Conservation (phyloP, 2,888 invertebrate species). For the Nebria brevicollis region DNA sequence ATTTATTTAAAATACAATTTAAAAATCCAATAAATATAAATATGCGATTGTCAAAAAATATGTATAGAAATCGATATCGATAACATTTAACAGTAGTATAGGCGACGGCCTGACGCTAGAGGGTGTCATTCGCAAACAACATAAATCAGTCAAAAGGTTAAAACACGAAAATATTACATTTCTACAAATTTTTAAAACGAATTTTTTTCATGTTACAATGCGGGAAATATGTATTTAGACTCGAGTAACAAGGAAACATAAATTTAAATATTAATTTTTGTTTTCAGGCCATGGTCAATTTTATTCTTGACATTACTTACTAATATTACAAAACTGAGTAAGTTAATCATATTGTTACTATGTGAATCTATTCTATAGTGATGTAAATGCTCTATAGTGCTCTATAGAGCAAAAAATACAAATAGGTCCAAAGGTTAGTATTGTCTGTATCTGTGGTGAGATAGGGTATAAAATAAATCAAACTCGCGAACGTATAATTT, state of each 20-base stretch:
- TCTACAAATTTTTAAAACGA: conserved; percentile 10
- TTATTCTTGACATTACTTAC: no score
- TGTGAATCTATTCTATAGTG: no score
- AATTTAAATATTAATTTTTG: not conserved
- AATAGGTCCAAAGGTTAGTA: no score
- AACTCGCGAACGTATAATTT: no score
- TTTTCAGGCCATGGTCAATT: no score
- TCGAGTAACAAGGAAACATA: not conserved
- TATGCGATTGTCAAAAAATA: not conserved
- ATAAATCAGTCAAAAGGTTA: conserved; percentile 35
- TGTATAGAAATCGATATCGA: not conserved
- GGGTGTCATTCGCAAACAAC: conserved; percentile 38
- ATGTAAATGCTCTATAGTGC: no score
- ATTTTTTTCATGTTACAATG: not conserved
- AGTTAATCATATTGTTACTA: no score
- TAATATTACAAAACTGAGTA: no score
- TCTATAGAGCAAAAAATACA: no score
- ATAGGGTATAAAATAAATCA: no score
- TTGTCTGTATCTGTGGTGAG: no score
- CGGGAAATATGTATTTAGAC: not conserved
- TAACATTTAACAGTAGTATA: conserved; percentile 15
- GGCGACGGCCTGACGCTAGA: conserved; percentile 30
- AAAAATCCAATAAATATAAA: not conserved
- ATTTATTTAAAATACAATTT: not conserved
- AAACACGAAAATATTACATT: conserved; percentile 35